Evolutionary conservation across 2,888 invertebrate genomes (phyloP), one percentile per base, ranked within the genome.

Genomic region (Ganaspis brasiliensis): DNA sequence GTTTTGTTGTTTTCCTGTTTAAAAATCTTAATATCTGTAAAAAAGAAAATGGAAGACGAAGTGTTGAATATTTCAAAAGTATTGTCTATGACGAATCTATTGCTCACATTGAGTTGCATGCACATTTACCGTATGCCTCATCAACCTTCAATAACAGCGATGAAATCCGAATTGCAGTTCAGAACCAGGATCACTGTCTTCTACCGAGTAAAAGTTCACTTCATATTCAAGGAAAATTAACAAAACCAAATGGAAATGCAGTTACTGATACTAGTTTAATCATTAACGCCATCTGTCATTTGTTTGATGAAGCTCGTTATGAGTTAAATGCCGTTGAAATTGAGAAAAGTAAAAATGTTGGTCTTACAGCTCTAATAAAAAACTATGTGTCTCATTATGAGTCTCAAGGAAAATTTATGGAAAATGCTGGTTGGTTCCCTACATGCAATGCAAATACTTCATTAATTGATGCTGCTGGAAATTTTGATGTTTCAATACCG

Each of bases 251-350:
- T 37, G 74, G 73, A 31, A 63, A 19, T n/a, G 57, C 70, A 8
- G 52, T 59, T 12, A 49, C 55, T 12, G n/a, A 9, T 2, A 40
- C 24, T 12, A 80, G 76, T 71, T 59, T 76, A 63, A 79, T 80
- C 1, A 73, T 77, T 2, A 80, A 78, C 31, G 81, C 82, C 49
- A 75, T 87, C 14, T 81, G 85, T 12, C 84, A 86, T 80, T 67
- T 89, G 12, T 89, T 90, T 78, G 87, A 88, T 75, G 87, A 84
- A 81, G 87, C 89, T 74, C 85, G 89, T 8, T 91, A 90, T 81
- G 87, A 90, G 79, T 35, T 89, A 10, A 89, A 88, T 78, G 89
- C 86, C 26, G 79, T 87, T 16, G 87, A 88, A 79, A 87, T 90
- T 57, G 87, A 89, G 84, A 78, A 83, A 6, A 82, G 67, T 21